These are phyloP conservation scores for Brachionus sp. DNA, from an alignment of 1,140 invertebrate species.

Conservation along the genomic window DNA sequence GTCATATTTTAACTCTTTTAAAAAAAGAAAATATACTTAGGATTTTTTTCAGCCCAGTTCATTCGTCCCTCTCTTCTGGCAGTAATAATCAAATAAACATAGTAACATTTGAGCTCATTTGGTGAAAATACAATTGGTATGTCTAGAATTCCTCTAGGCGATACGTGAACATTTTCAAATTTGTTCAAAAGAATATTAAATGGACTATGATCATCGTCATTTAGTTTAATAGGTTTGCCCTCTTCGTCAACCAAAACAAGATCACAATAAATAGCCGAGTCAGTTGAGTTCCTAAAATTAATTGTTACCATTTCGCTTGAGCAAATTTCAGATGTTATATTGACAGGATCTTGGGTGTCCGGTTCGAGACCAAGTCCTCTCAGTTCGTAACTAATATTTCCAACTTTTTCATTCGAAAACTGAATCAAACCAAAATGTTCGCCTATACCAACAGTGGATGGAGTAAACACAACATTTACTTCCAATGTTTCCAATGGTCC, in stretches of 20 bases:
- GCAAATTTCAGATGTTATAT: conserved; percentile 39
- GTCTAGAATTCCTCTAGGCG: conserved; percentile 56
- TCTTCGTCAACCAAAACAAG: conserved; percentile 42
- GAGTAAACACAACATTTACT: conserved; percentile 57
- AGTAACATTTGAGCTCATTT: conserved; percentile 54
- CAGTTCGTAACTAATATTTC: conserved; percentile 4
- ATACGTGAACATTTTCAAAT: conserved; percentile 51
- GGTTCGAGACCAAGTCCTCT: conserved; percentile 43
- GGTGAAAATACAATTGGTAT: conserved; percentile 59
- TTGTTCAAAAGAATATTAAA: conserved; percentile 57
- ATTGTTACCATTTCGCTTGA: conserved; percentile 23
- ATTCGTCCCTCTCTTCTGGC: conserved; percentile 52
- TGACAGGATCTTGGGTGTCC: conserved; percentile 23
- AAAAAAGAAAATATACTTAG: not conserved
- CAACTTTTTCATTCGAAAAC: conserved; percentile 55
- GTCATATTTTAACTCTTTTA: too few relatives aligned
- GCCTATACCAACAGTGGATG: conserved; percentile 53
- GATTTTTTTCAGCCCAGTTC: conserved; percentile 39
- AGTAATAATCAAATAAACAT: conserved; percentile 52
- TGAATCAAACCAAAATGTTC: conserved; percentile 54
- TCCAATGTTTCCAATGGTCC: conserved; percentile 50
- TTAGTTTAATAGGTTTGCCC: conserved; percentile 32
- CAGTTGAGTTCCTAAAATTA: conserved; percentile 28
- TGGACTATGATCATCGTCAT: conserved; percentile 48
- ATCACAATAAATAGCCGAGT: conserved; percentile 44